phyloP scores from a whole-genome alignment of 1,140 invertebrate genomes.

The Leguminivora glycinivorella region DNA sequence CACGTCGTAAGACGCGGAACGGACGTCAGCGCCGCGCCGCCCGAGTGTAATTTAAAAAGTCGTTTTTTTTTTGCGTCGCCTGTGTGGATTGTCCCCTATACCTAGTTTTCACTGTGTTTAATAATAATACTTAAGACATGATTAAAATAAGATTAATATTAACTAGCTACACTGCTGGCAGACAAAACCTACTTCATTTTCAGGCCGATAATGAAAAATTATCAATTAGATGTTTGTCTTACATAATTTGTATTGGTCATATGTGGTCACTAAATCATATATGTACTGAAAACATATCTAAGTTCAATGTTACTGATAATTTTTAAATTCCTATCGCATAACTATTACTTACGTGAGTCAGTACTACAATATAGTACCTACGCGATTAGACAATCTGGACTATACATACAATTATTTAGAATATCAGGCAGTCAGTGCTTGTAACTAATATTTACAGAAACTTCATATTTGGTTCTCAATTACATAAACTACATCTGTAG shows the following conservation, averaged over 20 bases:
- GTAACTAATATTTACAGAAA: conserved; percentile 28
- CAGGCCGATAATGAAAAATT: background rate
- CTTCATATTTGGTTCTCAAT: conserved; percentile 22
- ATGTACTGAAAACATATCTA: background rate
- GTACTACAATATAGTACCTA: too few relatives aligned
- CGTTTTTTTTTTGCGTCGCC: too few relatives aligned
- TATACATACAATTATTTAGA: conserved; percentile 13
- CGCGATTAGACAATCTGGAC: background rate
- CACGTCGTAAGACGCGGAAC: too few relatives aligned
- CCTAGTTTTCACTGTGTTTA: background rate
- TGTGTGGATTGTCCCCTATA: background rate
- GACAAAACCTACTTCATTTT: background rate
- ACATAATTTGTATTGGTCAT: background rate
- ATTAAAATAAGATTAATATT: background rate
- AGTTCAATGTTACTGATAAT: too few relatives aligned
- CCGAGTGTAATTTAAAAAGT: too few relatives aligned
- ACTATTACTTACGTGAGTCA: background rate
- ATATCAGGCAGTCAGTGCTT: conserved; percentile 25
- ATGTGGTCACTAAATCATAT: background rate
- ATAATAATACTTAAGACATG: background rate
- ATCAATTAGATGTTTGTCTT: background rate
- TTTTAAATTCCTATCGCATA: background rate
- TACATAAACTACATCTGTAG: background rate
- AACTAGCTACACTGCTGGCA: background rate
- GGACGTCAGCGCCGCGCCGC: too few relatives aligned